Conservation (phyloP, 2,888 invertebrate genomes). For the Elaeidobius kamerunicus region DNA sequence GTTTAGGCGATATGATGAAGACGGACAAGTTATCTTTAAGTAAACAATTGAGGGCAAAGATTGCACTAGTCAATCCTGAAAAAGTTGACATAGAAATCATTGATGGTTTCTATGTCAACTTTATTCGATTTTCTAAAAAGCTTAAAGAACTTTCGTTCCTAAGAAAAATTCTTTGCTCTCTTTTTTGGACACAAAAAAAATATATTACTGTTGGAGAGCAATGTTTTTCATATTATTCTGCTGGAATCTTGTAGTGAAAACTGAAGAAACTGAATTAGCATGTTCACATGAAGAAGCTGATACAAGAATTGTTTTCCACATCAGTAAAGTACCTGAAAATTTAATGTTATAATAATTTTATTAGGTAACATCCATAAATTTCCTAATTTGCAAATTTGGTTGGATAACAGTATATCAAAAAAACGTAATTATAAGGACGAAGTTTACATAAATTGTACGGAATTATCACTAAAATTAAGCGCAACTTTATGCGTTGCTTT, state of each 20-base stretch:
- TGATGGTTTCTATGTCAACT: constrained; percentile 17
- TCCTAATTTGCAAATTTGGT: constrained; percentile 31
- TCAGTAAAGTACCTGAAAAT: constrained; percentile 36
- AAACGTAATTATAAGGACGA: constrained; percentile 21
- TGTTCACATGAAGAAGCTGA: too few relatives aligned
- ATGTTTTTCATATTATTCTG: constrained; percentile 23
- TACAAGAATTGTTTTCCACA: too few relatives aligned
- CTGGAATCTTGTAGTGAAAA: constrained; percentile 24
- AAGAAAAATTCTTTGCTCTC: background rate
- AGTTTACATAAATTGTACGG: constrained; percentile 34
- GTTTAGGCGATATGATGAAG: constrained; percentile 29
- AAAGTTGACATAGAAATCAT: constrained; percentile 22
- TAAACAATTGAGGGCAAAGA: constrained; percentile 13
- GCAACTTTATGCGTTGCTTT: too few relatives aligned
- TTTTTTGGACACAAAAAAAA: constrained; percentile 32
- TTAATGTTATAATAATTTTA: constrained; percentile 37
- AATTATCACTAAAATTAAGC: too few relatives aligned
- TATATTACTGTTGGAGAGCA: constrained; percentile 24
- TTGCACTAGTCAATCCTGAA: constrained; percentile 10
- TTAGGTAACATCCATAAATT: constrained; percentile 38
- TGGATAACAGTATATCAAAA: constrained; percentile 31
- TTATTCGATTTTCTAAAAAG: background rate
- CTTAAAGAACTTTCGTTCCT: too few relatives aligned
- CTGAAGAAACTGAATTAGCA: constrained; percentile 32
- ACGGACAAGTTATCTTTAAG: constrained; percentile 27